Base-by-base conservation (phyloP, 2,113 vertebrate species). In the Abramis brama region DNA sequence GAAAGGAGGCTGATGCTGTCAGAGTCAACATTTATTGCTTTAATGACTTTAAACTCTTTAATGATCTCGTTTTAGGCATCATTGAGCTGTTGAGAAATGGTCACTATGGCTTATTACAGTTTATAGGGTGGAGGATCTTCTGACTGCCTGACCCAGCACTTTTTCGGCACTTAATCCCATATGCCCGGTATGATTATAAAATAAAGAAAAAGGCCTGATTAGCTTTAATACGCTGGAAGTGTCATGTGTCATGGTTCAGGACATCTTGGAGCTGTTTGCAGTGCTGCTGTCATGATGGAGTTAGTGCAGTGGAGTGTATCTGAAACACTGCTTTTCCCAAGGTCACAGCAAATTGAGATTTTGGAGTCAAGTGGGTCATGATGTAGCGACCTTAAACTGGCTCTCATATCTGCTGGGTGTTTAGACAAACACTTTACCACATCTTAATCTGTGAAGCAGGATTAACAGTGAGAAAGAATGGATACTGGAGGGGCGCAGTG, bases 21-120 rank as follows among this genome's bases (percentile, higher is more conserved):
- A 39, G 45, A 47, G 84, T 77, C 87, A 84, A 87, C 83, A 52
- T 87, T 87, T 80, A 86, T 86, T 73, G 66, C 57, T 82, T 86
- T 86, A 86, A 83, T 64, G 82, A 86, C 30, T 82, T 82, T 59
- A 81, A 84, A 77, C 52, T 79, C 30, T 76, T 81, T 86, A 87
- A 83, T 47, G 71, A 68, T 59, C 83, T 78, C 36, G 55, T 83
- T 86, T 86, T 64, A 86, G 73, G 90, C 74, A 57, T 79, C 74
- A 79, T 79, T 70, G 87, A 66, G 43, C 79, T 74, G 39, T 83
- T 64, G 59, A 50, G 68, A 87, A 76, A 70, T 52, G 52, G 86
- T 86, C 76, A 86, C 87, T 79, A 83, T 68, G 73, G 52, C 47
- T 60, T 78, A 82, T 59, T 62, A 52, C 17, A 52, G n/a, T 30